Evolutionary conservation across 2,797 vertebrate species (phyloP), one percentile per base, ranked within the genome.

Genomic region (Propithecus perrieri): DNA sequence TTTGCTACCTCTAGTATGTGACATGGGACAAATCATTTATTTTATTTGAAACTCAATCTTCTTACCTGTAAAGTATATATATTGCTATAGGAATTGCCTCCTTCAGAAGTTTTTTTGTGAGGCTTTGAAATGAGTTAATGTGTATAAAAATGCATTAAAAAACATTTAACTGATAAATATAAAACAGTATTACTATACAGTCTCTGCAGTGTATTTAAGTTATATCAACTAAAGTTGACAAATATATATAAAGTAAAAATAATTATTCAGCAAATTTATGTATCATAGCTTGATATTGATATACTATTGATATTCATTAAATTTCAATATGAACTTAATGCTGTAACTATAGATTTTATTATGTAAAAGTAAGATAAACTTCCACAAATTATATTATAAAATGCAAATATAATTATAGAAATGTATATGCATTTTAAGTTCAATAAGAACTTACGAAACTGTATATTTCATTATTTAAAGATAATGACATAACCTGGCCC

Each of bases 11-110:
- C 17, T 59, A 90, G 35, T 43, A 72, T 43, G 26, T 41, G 33
- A 80, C 11, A 43, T 59, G 72, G 53, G 57, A 22, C 17, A 88
- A 92, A 90, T 61, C n/a, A 85, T 38, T 78, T 48, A 55, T 71
- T 24, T 76, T 83, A 20, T 89, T 43, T 92, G 35, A 94, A 88
- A 94, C 35, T 95, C 53, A 74, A 41, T 78, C 84, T 96, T 79
- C 13, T 95, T 89, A 89, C 35, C 57, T 83, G 7, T 91, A 80
- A 63, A 63, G 8, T 7, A 72, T 24, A 7, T 55, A 74, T 14
- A 63, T 7, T 75, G 3, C 38, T 59, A 41, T 4, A 89, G 12
- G n/a, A 63, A 43, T 85, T 76, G 12, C 30, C 50, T 95, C 46
- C 69, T 33, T 13, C 26, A 59, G 28, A 89, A 46, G 18, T 67